Conservation (phyloP, 2,113 vertebrate genomes). For the Oncorhynchus mykiss region DNA sequence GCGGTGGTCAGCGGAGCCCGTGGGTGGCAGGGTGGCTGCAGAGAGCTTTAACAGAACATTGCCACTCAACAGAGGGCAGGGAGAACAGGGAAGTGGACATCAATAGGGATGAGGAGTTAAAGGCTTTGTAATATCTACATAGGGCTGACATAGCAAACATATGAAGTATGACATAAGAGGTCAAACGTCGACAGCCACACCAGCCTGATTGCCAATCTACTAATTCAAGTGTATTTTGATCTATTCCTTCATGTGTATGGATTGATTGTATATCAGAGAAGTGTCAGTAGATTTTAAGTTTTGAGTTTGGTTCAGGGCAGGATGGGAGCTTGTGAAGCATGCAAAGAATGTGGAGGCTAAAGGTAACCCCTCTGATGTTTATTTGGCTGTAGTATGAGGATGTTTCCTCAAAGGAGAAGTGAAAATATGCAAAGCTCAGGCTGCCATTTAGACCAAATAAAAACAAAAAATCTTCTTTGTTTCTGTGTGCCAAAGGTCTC, state of each 20-base stretch:
- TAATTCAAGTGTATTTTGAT: neutral
- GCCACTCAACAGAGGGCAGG: conserved; percentile 37
- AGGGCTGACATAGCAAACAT: neutral
- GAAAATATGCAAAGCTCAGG: conserved; percentile 74
- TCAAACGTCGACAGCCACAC: neutral
- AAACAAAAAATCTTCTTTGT: conserved; percentile 50
- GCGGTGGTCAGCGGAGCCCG: conserved; percentile 49
- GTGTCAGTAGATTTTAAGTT: too few relatives aligned
- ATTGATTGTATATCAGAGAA: neutral
- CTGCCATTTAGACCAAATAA: conserved; percentile 57
- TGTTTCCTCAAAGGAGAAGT: conserved; percentile 77
- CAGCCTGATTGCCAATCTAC: neutral
- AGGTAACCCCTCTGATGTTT: conserved; percentile 63
- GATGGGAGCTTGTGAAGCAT: conserved; percentile 43
- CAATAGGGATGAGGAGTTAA: neutral
- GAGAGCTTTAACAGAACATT: conserved; percentile 58
- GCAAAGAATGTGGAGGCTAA: conserved; percentile 53
- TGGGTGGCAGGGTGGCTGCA: conserved; percentile 61
- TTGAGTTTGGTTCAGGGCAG: neutral
- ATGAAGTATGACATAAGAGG: neutral
- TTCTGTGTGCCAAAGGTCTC: conserved; percentile 46
- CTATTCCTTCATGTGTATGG: neutral
- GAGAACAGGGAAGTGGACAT: conserved; percentile 6
- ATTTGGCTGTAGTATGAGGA: conserved; percentile 61
- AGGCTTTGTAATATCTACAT: neutral